A percentile compares a stretch with the other conserved stretches of the same genome.
These are phyloP conservation scores for Hirtodrosophila alboralis DNA, from an alignment of 2,888 invertebrate genomes.

Conservation along the genomic window DNA sequence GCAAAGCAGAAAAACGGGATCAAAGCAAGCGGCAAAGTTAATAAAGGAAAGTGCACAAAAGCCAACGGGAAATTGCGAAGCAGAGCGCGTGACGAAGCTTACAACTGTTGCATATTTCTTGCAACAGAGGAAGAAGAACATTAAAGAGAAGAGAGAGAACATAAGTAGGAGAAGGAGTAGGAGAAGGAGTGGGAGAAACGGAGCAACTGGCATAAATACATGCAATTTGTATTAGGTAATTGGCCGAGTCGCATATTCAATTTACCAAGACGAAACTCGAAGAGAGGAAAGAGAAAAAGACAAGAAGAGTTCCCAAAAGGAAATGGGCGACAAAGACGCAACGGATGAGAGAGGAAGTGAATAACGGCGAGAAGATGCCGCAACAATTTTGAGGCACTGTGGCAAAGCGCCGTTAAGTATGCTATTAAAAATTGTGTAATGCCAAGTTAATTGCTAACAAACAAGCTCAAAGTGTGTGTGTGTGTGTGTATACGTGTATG, in stretches of 20 bases:
- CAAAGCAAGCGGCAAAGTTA: constrained; percentile 38
- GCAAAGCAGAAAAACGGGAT: constrained; percentile 12
- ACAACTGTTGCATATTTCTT: constrained; percentile 51
- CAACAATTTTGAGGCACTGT: not conserved
- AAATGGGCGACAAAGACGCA: not conserved
- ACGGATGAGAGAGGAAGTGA: not conserved
- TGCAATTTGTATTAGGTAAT: constrained; percentile 46
- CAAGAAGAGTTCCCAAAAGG: too few relatives aligned
- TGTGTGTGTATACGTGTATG: constrained; percentile 7
- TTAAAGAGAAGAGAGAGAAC: too few relatives aligned
- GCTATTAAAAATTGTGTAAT: constrained; percentile 70
- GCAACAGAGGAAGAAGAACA: too few relatives aligned
- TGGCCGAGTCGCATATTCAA: constrained; percentile 33
- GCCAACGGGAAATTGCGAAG: constrained; percentile 37
- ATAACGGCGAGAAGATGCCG: not conserved
- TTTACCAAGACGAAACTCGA: constrained; percentile 2
- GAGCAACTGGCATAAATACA: constrained; percentile 18
- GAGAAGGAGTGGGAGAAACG: constrained; percentile 16
- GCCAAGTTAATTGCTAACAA: constrained; percentile 73
- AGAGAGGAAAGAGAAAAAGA: not conserved
- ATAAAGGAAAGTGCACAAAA: constrained; percentile 39
- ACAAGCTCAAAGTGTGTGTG: constrained; percentile 44
- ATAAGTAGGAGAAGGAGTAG: too few relatives aligned
- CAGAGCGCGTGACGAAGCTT: constrained; percentile 32
- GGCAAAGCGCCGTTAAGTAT: constrained; percentile 50